phyloP scores from a whole-genome alignment of 2,797 vertebrate genomes.

The Okamejei kenojei region DNA sequence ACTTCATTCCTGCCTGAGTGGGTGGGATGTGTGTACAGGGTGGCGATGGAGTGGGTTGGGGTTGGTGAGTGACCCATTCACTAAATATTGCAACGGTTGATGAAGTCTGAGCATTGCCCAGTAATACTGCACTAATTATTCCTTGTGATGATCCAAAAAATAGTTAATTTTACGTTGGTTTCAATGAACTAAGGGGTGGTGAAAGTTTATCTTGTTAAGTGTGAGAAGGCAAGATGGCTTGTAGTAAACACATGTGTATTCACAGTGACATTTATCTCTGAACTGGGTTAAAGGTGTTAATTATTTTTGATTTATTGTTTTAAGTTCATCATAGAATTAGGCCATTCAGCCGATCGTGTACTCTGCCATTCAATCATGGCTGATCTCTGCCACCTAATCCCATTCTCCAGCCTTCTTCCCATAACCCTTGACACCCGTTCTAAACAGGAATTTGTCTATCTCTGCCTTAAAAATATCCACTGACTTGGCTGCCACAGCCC shows the following conservation, averaged over 20 bases:
- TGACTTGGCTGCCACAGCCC: too few species aligned
- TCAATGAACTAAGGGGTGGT: not conserved
- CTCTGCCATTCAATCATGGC: too few species aligned
- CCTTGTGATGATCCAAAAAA: constrained; percentile 40
- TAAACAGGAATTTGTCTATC: too few species aligned
- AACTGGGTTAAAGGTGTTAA: not conserved
- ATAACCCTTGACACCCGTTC: too few species aligned
- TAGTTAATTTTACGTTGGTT: not conserved
- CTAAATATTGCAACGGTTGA: constrained; percentile 45
- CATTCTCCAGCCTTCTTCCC: too few species aligned
- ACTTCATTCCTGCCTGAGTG: too few species aligned
- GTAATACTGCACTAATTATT: constrained; percentile 38
- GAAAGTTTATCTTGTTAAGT: not conserved
- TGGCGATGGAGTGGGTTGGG: too few species aligned
- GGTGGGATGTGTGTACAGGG: too few species aligned
- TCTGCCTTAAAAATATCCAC: too few species aligned
- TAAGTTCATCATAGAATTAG: not conserved
- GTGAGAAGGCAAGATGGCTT: not conserved
- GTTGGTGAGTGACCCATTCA: not conserved
- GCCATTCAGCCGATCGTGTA: too few species aligned
- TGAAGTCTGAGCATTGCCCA: constrained; percentile 40
- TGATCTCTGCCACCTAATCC: too few species aligned
- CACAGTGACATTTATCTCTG: not conserved
- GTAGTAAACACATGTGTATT: not conserved
- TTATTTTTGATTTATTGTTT: constrained; percentile 27